These are phyloP conservation scores for Cephus runcator DNA, from an alignment of 2,888 invertebrate species.

Conservation along the genomic window DNA sequence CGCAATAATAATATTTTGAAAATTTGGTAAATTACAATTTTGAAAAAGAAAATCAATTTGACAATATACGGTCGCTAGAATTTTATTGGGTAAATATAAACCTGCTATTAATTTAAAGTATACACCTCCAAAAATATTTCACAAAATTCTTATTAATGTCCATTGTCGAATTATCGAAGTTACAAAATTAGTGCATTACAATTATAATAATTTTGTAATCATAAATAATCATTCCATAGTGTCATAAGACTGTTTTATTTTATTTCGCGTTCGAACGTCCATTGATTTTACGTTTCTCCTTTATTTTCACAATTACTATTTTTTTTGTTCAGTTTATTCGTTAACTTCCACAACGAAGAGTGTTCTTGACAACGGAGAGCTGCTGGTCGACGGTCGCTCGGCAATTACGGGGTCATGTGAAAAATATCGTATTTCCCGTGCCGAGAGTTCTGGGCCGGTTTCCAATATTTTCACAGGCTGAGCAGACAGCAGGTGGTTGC, in stretches of 20 bases:
- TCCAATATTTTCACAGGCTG: slow-evolving; percentile 8
- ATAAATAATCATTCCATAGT: too few relatives aligned
- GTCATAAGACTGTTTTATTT: too few relatives aligned
- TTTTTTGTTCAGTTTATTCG: neutral
- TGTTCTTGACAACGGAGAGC: slow-evolving; percentile 1
- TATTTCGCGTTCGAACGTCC: neutral
- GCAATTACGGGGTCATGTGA: slow-evolving; percentile 17
- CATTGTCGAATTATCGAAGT: too few relatives aligned
- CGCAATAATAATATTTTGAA: neutral
- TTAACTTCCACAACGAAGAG: neutral
- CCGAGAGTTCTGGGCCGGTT: neutral
- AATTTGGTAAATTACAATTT: neutral
- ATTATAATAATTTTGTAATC: too few relatives aligned
- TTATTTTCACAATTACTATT: neutral
- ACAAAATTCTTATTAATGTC: neutral
- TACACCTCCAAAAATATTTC: neutral
- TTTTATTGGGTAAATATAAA: neutral
- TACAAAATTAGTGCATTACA: too few relatives aligned
- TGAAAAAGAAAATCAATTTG: neutral
- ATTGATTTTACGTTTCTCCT: neutral
- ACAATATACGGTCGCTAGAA: neutral
- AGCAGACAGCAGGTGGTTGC: slow-evolving; percentile 17
- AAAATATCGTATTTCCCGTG: slow-evolving; percentile 19
- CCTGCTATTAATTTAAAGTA: neutral
- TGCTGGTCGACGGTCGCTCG: slow-evolving; percentile 10